These are phyloP conservation scores for Camptogramma bilineatum DNA, from an alignment of 2,888 invertebrate genomes.

Conservation along the genomic window DNA sequence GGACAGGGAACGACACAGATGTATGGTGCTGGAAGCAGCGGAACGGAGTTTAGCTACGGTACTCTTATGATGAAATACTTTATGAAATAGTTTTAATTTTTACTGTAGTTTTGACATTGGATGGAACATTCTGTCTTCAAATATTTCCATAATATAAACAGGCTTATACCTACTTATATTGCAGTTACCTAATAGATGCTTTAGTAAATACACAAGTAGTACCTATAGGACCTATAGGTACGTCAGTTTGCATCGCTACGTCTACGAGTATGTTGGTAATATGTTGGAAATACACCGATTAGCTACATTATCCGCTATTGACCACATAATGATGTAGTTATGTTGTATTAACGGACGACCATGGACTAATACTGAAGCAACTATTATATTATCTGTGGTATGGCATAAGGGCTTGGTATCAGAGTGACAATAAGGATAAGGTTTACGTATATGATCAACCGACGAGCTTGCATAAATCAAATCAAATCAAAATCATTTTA, in stretches of 20 bases:
- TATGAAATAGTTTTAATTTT: background rate
- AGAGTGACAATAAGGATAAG: conserved; percentile 8
- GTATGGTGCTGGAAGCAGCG: conserved; percentile 54
- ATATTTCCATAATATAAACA: background rate
- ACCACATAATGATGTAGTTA: conserved; percentile 54
- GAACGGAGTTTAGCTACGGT: conserved; percentile 46
- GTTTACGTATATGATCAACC: background rate
- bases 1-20: conserved; percentile 71
- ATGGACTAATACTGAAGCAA: conserved; percentile 36
- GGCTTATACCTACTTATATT: background rate
- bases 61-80: conserved; percentile 16
- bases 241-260: background rate
- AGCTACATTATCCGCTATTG: conserved; percentile 56
- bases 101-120: no score
- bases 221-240: background rate
- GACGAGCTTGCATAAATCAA: no score
- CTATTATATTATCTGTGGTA: conserved; percentile 37
- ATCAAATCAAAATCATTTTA: no score
- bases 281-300: conserved; percentile 53
- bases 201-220: background rate
- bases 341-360: conserved; percentile 44
- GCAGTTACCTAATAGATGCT: background rate
- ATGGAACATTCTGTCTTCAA: no score
- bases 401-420: conserved; percentile 44
- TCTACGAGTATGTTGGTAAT: conserved; percentile 32